A percentile compares a stretch with the other conserved stretches of the same genome.
These are phyloP conservation scores for Balaeniceps rex DNA, from an alignment of 2,113 vertebrate genomes.

Conservation along the genomic window DNA sequence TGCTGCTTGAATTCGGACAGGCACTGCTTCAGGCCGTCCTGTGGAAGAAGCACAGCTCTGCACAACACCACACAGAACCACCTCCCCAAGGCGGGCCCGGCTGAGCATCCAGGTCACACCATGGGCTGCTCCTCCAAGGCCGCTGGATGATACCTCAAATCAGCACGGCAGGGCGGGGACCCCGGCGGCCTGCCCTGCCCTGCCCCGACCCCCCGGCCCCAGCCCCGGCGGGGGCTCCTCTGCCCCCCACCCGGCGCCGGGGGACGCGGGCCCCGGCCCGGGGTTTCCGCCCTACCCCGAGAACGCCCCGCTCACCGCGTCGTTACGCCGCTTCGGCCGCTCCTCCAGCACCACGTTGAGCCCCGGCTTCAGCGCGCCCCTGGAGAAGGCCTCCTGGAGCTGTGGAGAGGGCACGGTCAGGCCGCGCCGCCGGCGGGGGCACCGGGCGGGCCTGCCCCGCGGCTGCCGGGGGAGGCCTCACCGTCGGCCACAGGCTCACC, in stretches of 20 bases:
- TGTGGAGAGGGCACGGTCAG: conserved; percentile 19
- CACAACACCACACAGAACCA: neutral
- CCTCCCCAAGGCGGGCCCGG: neutral
- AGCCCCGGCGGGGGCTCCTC: neutral
- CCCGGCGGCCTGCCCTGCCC: neutral
- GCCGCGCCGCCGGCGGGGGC: neutral
- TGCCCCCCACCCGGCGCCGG: neutral
- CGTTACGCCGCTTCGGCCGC: conserved; percentile 76
- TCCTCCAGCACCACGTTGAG: conserved; percentile 85
- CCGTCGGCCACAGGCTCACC: neutral
- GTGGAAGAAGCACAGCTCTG: neutral
- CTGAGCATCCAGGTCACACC: rapidly evolving
- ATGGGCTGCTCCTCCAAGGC: neutral
- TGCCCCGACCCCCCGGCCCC: neutral
- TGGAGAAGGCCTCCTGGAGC: conserved; percentile 89
- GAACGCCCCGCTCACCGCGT: conserved; percentile 77
- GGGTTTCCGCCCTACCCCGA: too few species aligned
- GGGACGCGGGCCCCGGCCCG: neutral
- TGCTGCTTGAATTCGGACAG: conserved; percentile 81
- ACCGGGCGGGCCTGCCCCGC: too few species aligned
- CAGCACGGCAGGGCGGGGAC: rapidly evolving
- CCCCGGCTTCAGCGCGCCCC: conserved; percentile 87
- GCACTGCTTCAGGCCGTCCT: conserved; percentile 86
- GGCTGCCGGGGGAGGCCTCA: neutral
- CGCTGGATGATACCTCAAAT: rapidly evolving